These are phyloP conservation scores for Lasioglossum figueresi DNA, from an alignment of 2,888 invertebrate species.

Conservation along the genomic window DNA sequence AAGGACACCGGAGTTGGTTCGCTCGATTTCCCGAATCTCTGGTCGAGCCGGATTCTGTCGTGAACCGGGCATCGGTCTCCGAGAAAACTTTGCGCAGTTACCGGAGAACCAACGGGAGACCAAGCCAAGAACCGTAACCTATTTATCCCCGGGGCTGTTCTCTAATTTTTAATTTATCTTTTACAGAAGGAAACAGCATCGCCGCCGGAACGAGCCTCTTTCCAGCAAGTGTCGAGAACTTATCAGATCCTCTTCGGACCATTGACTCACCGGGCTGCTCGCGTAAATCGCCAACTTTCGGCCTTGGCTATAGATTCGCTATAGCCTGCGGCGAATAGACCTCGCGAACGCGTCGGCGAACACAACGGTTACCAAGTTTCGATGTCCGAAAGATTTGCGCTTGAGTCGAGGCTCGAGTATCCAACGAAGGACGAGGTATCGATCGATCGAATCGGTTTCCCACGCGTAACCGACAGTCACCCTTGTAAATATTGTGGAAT, in stretches of 20 bases:
- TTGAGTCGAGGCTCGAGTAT: neutral
- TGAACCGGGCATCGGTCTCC: constrained; percentile 14
- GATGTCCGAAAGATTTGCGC: neutral
- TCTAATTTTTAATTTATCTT: constrained; percentile 54
- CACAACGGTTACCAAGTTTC: neutral
- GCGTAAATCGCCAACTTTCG: constrained; percentile 56
- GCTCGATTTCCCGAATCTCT: neutral
- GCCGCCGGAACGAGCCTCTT: constrained; percentile 24
- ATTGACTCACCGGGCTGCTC: constrained; percentile 37
- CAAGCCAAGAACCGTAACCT: constrained; percentile 37
- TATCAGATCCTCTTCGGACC: constrained; percentile 58
- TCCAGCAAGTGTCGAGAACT: constrained; percentile 56
- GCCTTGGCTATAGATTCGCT: constrained; percentile 18
- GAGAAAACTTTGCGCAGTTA: constrained; percentile 15
- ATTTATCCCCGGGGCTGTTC: constrained; percentile 9
- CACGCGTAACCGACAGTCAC: neutral
- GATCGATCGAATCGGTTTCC: constrained; percentile 35
- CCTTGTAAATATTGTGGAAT: constrained; percentile 25
- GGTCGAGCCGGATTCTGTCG: neutral
- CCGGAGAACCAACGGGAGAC: neutral
- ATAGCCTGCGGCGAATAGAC: neutral
- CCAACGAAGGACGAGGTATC: neutral
- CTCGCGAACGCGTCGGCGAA: neutral
- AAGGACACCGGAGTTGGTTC: neutral
- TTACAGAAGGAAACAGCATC: constrained; percentile 16